Evolutionary conservation across 1,140 invertebrate genomes (phyloP).

Genomic region (Drosophila ercepeae): DNA sequence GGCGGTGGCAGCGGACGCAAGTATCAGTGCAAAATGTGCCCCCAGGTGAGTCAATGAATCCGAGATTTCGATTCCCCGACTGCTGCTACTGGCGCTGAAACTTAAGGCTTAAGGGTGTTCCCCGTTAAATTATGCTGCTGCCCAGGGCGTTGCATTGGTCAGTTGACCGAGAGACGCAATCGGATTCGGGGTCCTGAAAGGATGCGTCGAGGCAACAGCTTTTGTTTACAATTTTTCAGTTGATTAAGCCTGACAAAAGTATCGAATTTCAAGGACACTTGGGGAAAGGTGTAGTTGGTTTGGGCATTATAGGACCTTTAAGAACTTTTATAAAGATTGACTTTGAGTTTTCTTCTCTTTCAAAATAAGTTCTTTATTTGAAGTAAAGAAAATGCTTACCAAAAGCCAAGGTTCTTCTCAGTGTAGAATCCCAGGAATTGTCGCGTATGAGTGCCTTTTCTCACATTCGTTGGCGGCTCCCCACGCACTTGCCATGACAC

Average conservation of each 20-base stretch:
- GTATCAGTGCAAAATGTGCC: conserved; percentile 99
- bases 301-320: too few relatives aligned
- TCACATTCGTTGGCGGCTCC: conserved; percentile 59
- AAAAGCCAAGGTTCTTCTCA: not conserved
- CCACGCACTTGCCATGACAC: conserved; percentile 70
- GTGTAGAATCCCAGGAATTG: conserved; percentile 2
- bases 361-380: too few relatives aligned
- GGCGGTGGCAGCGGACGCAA: conserved; percentile 86
- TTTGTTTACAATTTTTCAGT: conserved; percentile 80
- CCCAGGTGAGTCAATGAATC: conserved; percentile 90
- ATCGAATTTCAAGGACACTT: conserved; percentile 56
- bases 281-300: too few relatives aligned
- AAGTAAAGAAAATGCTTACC: too few relatives aligned
- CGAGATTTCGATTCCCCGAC: not conserved
- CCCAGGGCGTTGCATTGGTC: conserved; percentile 45
- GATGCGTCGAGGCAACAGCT: conserved; percentile 25
- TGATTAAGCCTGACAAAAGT: conserved; percentile 67
- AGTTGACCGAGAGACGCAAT: conserved; percentile 29
- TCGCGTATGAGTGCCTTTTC: conserved; percentile 43
- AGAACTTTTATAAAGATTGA: too few relatives aligned
- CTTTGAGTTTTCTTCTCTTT: too few relatives aligned
- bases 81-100: conserved; percentile 37
- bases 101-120: conserved; percentile 50
- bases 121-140: conserved; percentile 42
- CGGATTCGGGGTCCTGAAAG: conserved; percentile 7